Conservation (phyloP, 2,797 vertebrate genomes). For the Enteromius afrohamiltoni region DNA sequence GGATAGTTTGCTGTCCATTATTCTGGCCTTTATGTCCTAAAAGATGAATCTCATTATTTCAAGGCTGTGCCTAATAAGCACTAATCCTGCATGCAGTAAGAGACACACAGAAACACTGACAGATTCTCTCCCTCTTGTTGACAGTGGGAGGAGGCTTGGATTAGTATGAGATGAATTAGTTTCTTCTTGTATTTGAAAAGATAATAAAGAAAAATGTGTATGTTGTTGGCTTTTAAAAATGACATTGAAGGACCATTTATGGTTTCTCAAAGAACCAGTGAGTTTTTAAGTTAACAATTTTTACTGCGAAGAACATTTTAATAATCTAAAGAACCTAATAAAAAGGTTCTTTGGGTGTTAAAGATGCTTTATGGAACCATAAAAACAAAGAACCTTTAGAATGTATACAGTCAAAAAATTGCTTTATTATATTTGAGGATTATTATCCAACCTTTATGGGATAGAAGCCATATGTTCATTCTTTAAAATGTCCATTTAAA, state of each 20-base stretch:
- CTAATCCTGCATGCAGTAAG: constrained; percentile 36
- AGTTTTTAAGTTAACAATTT: background rate
- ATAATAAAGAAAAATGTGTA: background rate
- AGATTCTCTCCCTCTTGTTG: background rate
- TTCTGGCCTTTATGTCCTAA: constrained; percentile 54
- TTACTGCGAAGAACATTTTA: background rate
- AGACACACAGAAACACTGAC: constrained; percentile 11
- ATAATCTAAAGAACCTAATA: background rate
- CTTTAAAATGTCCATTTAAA: background rate
- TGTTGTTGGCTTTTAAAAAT: background rate
- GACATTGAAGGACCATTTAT: background rate
- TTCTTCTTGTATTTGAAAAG: background rate
- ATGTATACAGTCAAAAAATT: background rate
- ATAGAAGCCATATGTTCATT: background rate
- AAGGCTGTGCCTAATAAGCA: constrained; percentile 51
- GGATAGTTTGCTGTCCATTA: constrained; percentile 54
- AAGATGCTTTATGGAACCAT: background rate
- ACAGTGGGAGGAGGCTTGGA: constrained; percentile 10
- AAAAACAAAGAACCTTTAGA: background rate
- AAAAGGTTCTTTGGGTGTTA: background rate
- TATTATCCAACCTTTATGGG: background rate
- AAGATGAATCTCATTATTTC: constrained; percentile 60
- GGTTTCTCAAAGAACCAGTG: background rate
- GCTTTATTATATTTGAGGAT: background rate
- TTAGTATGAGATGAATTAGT: constrained; percentile 27